A percentile compares a stretch with the other conserved stretches of the same genome.
phyloP scores from a whole-genome alignment of 2,113 vertebrate species.

The Nannobrachium achirus region DNA sequence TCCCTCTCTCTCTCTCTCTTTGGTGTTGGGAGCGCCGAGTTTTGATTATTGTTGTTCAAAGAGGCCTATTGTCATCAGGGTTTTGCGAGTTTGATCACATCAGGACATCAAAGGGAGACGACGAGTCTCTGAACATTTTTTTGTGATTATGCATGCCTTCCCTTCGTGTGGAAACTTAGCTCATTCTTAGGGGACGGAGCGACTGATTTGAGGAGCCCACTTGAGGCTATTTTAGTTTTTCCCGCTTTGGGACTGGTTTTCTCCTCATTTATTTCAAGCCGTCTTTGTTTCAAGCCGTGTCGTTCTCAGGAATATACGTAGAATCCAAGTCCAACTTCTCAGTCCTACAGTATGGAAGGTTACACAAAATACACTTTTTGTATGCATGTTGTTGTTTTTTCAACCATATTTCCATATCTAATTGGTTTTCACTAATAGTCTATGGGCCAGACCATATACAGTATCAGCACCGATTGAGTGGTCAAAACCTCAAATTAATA shows the following conservation, averaged over 20 bases:
- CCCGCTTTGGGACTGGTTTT: neutral
- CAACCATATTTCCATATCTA: no score
- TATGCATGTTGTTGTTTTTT: no score
- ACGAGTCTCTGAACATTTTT: conserved; percentile 8
- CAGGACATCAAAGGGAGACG: conserved; percentile 65
- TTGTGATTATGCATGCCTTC: conserved; percentile 48
- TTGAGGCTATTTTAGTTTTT: neutral
- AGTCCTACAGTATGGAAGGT: no score
- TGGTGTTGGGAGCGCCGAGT: conserved; percentile 53
- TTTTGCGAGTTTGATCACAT: conserved; percentile 65
- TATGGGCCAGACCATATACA: no score
- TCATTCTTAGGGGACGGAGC: conserved; percentile 24
- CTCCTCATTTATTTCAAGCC: conserved; percentile 10
- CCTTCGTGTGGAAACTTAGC: conserved; percentile 38
- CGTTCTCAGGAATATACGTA: neutral
- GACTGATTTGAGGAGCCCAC: conserved; percentile 28
- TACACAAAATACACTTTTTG: no score
- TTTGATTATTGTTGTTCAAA: conserved; percentile 71
- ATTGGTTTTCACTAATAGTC: no score
- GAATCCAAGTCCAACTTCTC: neutral
- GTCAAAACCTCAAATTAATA: no score
- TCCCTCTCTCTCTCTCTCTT: conserved; percentile 42
- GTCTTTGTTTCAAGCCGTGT: neutral
- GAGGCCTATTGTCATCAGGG: conserved; percentile 65
- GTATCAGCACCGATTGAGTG: no score